Evolutionary conservation across 2,888 invertebrate genomes (phyloP).

Genomic region (Acanthococcus lagerstroemiae): DNA sequence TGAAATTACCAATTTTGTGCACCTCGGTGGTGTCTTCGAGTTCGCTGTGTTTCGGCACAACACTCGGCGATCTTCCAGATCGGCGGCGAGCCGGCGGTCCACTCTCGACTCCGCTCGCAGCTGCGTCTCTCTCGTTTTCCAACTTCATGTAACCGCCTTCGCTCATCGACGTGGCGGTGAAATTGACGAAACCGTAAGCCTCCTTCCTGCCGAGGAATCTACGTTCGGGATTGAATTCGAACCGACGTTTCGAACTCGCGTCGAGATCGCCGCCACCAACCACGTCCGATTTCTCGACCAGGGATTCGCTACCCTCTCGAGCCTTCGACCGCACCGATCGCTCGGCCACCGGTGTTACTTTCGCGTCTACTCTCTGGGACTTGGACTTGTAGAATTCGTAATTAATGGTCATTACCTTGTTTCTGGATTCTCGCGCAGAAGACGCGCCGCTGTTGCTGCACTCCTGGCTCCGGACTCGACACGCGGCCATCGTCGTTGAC

Average conservation of each 20-base stretch:
- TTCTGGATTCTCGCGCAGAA: not conserved
- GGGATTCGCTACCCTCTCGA: not conserved
- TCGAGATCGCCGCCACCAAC: not conserved
- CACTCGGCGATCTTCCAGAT: too few relatives aligned
- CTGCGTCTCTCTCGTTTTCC: not conserved
- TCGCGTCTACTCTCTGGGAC: not conserved
- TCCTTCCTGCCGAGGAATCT: not conserved
- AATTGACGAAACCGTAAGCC: not conserved
- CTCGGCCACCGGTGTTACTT: not conserved
- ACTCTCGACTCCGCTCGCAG: too few relatives aligned
- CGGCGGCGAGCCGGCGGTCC: too few relatives aligned
- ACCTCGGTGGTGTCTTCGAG: too few relatives aligned
- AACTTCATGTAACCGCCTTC: not conserved
- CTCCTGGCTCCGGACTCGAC: not conserved
- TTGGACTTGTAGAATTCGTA: constrained; percentile 17
- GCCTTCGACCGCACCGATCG: not conserved
- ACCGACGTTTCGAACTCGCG: not conserved
- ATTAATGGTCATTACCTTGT: not conserved
- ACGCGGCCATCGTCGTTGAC: not conserved
- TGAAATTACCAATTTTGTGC: not conserved
- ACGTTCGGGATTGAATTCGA: not conserved
- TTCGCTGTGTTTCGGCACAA: too few relatives aligned
- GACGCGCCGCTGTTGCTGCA: not conserved
- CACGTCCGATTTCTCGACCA: not conserved
- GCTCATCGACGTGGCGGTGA: not conserved